phyloP scores from a whole-genome alignment of 2,888 invertebrate genomes.

The Chesias legatella region DNA sequence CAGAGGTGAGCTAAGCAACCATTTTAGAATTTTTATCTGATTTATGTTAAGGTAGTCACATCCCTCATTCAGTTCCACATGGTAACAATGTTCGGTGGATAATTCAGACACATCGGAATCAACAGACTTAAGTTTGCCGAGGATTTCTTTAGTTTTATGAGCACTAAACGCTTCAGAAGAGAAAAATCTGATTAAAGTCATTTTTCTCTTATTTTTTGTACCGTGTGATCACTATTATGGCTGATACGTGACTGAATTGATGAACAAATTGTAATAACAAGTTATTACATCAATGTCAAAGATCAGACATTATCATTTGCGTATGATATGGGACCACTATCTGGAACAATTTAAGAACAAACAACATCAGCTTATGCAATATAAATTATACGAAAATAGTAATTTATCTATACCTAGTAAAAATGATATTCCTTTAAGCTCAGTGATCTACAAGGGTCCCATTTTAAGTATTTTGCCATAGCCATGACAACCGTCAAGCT shows the following conservation, averaged over 20 bases:
- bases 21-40: slow-evolving; percentile 84
- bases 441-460: no score
- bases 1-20: slow-evolving; percentile 89
- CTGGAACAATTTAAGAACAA: slow-evolving; percentile 62
- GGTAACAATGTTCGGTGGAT: slow-evolving; percentile 89
- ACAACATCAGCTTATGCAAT: slow-evolving; percentile 70
- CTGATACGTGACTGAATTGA: slow-evolving; percentile 32
- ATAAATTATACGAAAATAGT: slow-evolving; percentile 24
- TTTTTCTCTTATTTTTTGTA: slow-evolving; percentile 36
- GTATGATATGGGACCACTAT: slow-evolving; percentile 35
- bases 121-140: slow-evolving; percentile 74
- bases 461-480: no score
- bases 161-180: slow-evolving; percentile 81
- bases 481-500: no score
- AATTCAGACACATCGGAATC: slow-evolving; percentile 72
- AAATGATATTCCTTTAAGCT: no score
- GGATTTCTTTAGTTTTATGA: slow-evolving; percentile 80
- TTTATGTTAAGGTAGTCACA: slow-evolving; percentile 75
- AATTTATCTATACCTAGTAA: no score
- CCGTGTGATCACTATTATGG: slow-evolving; percentile 33
- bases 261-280: slow-evolving; percentile 32
- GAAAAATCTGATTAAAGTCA: slow-evolving; percentile 82
- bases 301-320: slow-evolving; percentile 57
- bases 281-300: slow-evolving; percentile 73
- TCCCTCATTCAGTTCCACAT: slow-evolving; percentile 82